Evolutionary conservation across 2,797 vertebrate species (phyloP).

Genomic region (Sebastes glaucus): DNA sequence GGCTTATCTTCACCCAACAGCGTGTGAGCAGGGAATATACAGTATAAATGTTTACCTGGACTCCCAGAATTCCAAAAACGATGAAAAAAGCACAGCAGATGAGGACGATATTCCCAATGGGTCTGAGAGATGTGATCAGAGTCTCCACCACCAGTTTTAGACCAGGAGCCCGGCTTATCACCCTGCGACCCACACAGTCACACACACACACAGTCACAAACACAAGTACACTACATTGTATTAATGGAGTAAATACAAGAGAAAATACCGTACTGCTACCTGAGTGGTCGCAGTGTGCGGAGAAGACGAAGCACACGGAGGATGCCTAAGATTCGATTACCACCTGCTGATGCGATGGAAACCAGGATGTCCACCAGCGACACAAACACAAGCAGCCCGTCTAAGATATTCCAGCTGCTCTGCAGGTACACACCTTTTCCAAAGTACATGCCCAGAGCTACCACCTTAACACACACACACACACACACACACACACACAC

Average conservation of each 20-base stretch:
- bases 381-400: slow-evolving; percentile 94
- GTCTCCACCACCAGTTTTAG: slow-evolving; percentile 97
- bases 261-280: slow-evolving; percentile 74
- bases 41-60: slow-evolving; percentile 86
- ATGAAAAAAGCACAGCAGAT: slow-evolving; percentile 97
- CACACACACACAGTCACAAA: slow-evolving; percentile 4
- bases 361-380: slow-evolving; percentile 96
- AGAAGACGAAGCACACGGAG: slow-evolving; percentile 92
- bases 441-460: slow-evolving; percentile 91
- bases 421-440: slow-evolving; percentile 91
- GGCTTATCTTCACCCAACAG: slow-evolving; percentile 15
- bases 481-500: slow-evolving; percentile 12
- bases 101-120: slow-evolving; percentile 94
- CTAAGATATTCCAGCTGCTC: slow-evolving; percentile 97
- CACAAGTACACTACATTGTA: neutral
- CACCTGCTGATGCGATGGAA: slow-evolving; percentile 89
- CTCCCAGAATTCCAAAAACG: slow-evolving; percentile 94
- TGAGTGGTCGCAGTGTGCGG: slow-evolving; percentile 93
- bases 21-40: slow-evolving; percentile 1
- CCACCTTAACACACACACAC: slow-evolving; percentile 81
- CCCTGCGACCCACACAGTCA: slow-evolving; percentile 77
- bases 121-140: slow-evolving; percentile 93
- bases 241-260: neutral
- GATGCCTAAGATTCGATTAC: slow-evolving; percentile 94
- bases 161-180: slow-evolving; percentile 95